Conservation (phyloP, 2,797 vertebrate species). For the Chelon auratus region DNA sequence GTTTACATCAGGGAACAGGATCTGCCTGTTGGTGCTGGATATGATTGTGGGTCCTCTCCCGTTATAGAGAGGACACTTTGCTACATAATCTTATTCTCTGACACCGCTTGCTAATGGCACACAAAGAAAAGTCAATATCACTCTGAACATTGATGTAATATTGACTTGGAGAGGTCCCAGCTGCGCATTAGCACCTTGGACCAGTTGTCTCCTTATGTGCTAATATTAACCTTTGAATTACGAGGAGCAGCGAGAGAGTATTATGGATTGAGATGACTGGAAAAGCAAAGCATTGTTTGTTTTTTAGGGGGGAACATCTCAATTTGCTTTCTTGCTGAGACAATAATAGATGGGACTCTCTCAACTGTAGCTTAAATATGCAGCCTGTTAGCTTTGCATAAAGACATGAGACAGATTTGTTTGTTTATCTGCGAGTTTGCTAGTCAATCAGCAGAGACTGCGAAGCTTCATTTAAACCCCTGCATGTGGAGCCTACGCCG, state of each 20-base stretch:
- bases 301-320: too few species aligned
- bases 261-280: constrained; percentile 12
- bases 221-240: constrained; percentile 23
- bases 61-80: constrained; percentile 61
- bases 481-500: too few species aligned
- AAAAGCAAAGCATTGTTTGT: background rate
- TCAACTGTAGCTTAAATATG: background rate
- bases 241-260: background rate
- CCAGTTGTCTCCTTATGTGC: constrained; percentile 29
- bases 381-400: background rate
- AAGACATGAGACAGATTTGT: constrained; percentile 5
- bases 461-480: too few species aligned
- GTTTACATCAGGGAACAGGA: constrained; percentile 55
- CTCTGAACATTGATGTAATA: constrained; percentile 65
- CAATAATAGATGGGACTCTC: background rate
- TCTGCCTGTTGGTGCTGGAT: constrained; percentile 41
- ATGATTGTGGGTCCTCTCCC: constrained; percentile 54
- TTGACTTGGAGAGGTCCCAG: constrained; percentile 62
- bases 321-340: background rate
- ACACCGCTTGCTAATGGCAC: constrained; percentile 62
- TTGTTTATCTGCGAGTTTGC: constrained; percentile 20
- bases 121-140: constrained; percentile 72
- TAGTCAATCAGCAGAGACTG: constrained; percentile 6
- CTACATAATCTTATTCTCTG: constrained; percentile 60
- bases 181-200: constrained; percentile 59